Base-by-base conservation (phyloP, 2,888 invertebrate species). In the Aricia artaxerxes region DNA sequence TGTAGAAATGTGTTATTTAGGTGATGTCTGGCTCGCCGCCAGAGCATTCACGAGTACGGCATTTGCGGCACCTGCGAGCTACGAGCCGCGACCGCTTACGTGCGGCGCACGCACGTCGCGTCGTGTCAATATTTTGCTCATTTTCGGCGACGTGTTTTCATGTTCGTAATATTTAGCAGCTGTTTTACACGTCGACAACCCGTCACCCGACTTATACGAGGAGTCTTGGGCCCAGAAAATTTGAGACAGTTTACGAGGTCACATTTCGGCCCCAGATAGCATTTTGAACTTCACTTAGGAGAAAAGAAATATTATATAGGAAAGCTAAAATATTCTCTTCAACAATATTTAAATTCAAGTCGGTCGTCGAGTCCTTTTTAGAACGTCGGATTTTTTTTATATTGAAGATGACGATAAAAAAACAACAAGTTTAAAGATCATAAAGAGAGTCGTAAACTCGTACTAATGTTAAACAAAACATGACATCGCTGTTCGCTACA, bases 401-500 rank as follows among this genome's bases (percentile, higher is more conserved):
- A 64, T 31, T 35, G 4, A 69, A 31, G 35, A 38, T 4, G 13
- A 69, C 13, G 35, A 69, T 35, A 69, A 5, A 69, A 69, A 69
- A 38, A 69, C 35, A 35, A 35, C 24, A 5, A 24, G 9, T 40
- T 75, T 75, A 24, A 64, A 38, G 69, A 69, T 69, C 69, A 38
- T 69, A 35, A 69, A 69, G 35, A 35, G 35, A 69, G 69, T 38
- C 35, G 69, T 69, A 69, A 69, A 69, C 13, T 35, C 16, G 4
- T 5, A 38, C 2, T 13, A 69, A 38, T 38, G 35, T 16, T 35
- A 6, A 38, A 77, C 60, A 77, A 57, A 61, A 77, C 38, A 61
- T 57, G 38, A 77, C 60, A 75, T 75, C 49, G n/a, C 9, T n/a
- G 6, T 49, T 75, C 49, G n/a, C 9, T n/a, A 13, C 75, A 44